Evolutionary conservation across 2,113 vertebrate genomes (phyloP).

Genomic region (Podarcis cretensis): DNA sequence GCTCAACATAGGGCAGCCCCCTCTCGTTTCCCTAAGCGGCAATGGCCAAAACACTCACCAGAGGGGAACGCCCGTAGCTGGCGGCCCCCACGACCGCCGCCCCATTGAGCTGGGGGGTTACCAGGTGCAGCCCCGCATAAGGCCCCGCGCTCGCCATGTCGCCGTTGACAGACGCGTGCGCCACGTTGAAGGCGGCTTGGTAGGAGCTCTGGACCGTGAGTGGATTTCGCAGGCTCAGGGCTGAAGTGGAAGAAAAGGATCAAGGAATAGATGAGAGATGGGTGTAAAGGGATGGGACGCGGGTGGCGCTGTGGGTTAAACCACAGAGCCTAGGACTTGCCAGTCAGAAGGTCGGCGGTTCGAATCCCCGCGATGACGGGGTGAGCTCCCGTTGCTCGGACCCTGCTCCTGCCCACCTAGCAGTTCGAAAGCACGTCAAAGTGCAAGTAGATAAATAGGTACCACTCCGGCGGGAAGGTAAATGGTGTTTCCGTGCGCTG

Average conservation of each 20-base stretch:
- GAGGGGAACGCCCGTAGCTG: conserved; percentile 84
- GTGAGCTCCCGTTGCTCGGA: too few species aligned
- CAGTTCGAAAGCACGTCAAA: too few species aligned
- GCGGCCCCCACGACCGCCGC: conserved; percentile 65
- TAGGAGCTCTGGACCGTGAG: conserved; percentile 87
- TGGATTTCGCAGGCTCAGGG: conserved; percentile 85
- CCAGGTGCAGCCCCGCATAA: conserved; percentile 85
- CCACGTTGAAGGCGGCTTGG: conserved; percentile 85
- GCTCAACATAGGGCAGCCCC: background rate
- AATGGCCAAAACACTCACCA: conserved; percentile 71
- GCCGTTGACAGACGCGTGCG: conserved; percentile 86
- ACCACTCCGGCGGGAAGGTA: too few species aligned
- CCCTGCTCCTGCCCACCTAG: too few species aligned
- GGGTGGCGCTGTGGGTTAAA: too few species aligned
- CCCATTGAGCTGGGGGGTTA: conserved; percentile 87
- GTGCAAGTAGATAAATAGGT: too few species aligned
- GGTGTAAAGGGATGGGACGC: too few species aligned
- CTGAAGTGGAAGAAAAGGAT: conserved; percentile 58
- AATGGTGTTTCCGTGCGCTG: too few species aligned
- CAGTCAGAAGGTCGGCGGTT: too few species aligned
- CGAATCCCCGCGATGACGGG: too few species aligned
- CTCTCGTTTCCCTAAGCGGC: background rate
- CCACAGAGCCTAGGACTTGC: too few species aligned
- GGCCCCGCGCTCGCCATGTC: conserved; percentile 78
- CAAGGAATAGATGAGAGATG: too few species aligned